Evolutionary conservation across 2,888 invertebrate genomes (phyloP).

Genomic region (Rosalia funebris): DNA sequence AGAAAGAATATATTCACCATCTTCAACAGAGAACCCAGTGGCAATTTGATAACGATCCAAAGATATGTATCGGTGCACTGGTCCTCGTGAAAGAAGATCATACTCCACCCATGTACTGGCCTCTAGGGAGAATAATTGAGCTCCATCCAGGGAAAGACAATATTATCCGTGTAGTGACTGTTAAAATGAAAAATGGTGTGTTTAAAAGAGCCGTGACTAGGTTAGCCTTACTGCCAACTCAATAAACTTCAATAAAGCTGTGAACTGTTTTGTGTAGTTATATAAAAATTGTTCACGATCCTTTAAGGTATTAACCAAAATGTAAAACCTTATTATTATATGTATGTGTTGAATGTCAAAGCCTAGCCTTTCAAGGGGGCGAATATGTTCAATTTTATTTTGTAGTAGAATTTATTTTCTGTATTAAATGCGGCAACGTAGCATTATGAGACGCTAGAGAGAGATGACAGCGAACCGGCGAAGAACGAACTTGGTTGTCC

Average conservation of each 20-base stretch:
- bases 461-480: too few species aligned
- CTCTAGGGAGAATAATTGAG: conserved; percentile 13
- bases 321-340: background rate
- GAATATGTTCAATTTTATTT: background rate
- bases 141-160: conserved; percentile 24
- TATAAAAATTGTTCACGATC: background rate
- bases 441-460: too few species aligned
- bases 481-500: too few species aligned
- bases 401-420: too few species aligned
- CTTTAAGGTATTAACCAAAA: too few species aligned
- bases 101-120: conserved; percentile 23
- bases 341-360: background rate
- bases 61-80: conserved; percentile 3
- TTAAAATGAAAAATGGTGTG: conserved; percentile 13
- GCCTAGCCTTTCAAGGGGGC: background rate
- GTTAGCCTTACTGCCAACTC: conserved; percentile 8
- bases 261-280: background rate
- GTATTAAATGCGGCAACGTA: too few species aligned
- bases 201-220: conserved; percentile 18
- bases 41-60: background rate
- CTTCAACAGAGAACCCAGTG: conserved; percentile 14
- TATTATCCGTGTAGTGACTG: conserved; percentile 23
- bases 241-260: background rate
- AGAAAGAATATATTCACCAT: conserved; percentile 11
- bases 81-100: conserved; percentile 23